Conservation (phyloP, 1,140 invertebrate species). For the Tetramorium parvispinum region DNA sequence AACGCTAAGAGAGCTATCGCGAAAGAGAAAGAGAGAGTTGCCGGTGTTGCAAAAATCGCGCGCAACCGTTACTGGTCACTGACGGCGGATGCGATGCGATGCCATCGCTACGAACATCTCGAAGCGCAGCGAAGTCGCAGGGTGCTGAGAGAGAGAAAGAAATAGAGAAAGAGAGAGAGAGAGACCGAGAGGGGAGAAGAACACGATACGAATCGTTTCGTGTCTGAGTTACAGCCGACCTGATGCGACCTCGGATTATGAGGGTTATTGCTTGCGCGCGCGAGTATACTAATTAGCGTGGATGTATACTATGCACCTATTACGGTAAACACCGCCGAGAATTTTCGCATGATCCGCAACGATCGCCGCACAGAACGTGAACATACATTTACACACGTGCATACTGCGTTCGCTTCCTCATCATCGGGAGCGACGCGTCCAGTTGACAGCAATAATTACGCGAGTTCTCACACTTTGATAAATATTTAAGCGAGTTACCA, state of each 20-base stretch:
- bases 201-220: slow-evolving; percentile 73
- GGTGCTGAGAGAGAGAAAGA: background rate
- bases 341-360: slow-evolving; percentile 69
- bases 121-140: slow-evolving; percentile 42
- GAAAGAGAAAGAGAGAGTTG: slow-evolving; percentile 13
- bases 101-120: slow-evolving; percentile 18
- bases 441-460: slow-evolving; percentile 29
- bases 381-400: background rate
- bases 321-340: slow-evolving; percentile 64
- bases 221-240: slow-evolving; percentile 73
- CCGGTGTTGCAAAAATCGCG: slow-evolving; percentile 61
- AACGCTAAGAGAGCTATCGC: slow-evolving; percentile 64
- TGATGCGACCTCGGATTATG: slow-evolving; percentile 74
- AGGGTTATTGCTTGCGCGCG: slow-evolving; percentile 70
- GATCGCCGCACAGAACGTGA: slow-evolving; percentile 29
- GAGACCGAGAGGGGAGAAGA: background rate
- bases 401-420: background rate
- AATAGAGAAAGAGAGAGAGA: background rate
- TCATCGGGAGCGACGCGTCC: background rate
- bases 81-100: slow-evolving; percentile 19
- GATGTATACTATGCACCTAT: slow-evolving; percentile 69
- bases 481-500: background rate
- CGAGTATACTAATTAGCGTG: slow-evolving; percentile 76
- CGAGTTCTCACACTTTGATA: slow-evolving; percentile 12
- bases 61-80: slow-evolving; percentile 63